Evolutionary conservation across 2,888 invertebrate genomes (phyloP), one percentile per base, ranked within the genome.

Genomic region (Spialia ferax): DNA sequence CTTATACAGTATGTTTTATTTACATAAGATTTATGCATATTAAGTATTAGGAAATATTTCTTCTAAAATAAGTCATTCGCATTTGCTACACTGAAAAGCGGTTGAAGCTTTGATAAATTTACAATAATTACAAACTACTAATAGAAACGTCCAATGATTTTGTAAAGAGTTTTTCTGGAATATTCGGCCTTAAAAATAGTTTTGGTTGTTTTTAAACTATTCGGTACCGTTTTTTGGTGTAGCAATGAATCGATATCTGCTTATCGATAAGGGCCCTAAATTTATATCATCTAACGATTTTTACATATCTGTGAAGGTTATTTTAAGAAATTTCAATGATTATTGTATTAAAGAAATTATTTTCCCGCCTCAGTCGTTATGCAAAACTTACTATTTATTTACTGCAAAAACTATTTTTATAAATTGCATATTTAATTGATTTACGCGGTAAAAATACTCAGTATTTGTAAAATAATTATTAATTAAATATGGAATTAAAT

Each of bases 321-420:
- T 45, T 48, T 15, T 42, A 15, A 42, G 15, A 15, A 48, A 50
- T 6, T 23, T 20, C 18, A 50, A 48, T 20, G 2, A 11, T 20
- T 38, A 4, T 38, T 38, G 38, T n/a, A 15, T 42, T 42, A 15
- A 52, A 69, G 54, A 65, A 55, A 66, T 42, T 67, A 48, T 29
- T 65, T 70, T 56, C 26, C 38, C 59, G 57, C 45, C 50, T 48
- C 55, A 64, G 50, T 66, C 55, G 35, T 59, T 57, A 63, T 22
- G 45, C 55, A 32, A 63, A 66, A 50, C 29, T 62, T 50, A 50
- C 42, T 50, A 65, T 68, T 72, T 64, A 69, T 72, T 73, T 70
- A 72, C 60, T 55, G 64, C 67, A 68, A 70, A 73, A 42, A 20
- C 68, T 75, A 75, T 75, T 75, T 75, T 75, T 75, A 71, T 75